These are phyloP conservation scores for Mythimna pallens DNA, from an alignment of 2,888 invertebrate species.

Conservation along the genomic window DNA sequence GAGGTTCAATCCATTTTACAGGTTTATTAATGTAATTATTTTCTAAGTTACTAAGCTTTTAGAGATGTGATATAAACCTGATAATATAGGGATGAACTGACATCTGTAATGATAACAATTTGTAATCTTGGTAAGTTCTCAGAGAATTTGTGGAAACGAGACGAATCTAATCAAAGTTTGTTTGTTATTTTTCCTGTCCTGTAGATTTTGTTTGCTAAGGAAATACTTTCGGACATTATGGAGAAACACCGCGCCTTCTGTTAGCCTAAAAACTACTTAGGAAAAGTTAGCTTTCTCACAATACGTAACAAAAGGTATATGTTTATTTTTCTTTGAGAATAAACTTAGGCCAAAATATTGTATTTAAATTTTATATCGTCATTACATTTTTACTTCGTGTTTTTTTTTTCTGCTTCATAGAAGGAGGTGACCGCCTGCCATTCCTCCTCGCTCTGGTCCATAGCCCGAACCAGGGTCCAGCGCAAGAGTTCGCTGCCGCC, in stretches of 20 bases:
- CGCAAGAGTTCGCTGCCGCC: no score
- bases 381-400: no score
- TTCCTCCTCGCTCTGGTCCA: no score
- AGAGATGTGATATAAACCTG: not conserved
- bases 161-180: conserved; percentile 49
- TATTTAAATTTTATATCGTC: no score
- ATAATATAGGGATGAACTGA: not conserved
- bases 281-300: not conserved
- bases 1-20: not conserved
- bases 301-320: not conserved
- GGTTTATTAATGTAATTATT: not conserved
- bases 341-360: not conserved
- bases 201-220: conserved; percentile 27
- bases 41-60: not conserved
- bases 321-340: not conserved
- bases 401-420: no score
- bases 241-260: conserved; percentile 3
- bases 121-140: conserved; percentile 35
- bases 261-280: not conserved
- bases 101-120: conserved; percentile 8
- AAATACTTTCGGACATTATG: conserved; percentile 25
- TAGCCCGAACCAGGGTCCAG: no score
- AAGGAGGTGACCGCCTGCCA: no score
- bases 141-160: conserved; percentile 28
- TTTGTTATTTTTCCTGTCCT: conserved; percentile 35